Evolutionary conservation across 2,888 invertebrate genomes (phyloP), one percentile per base, ranked within the genome.

Genomic region (Antitype chi): DNA sequence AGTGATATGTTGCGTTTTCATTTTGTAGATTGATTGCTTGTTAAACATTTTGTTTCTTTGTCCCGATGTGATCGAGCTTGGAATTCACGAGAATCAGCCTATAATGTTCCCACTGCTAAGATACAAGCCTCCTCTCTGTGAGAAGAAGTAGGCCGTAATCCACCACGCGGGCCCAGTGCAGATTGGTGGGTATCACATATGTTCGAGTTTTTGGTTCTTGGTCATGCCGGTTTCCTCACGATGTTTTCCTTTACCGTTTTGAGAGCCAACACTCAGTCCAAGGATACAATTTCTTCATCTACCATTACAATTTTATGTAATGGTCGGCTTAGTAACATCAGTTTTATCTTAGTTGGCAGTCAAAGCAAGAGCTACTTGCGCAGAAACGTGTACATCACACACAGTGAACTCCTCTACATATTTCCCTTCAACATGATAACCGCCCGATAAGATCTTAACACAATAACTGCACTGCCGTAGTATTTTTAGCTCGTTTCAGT

Each of bases 401-500:
- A 28, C 62, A 72, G 59, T 43, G 53, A 70, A 75, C 80, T 64
- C 17, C 23, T 25, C 70, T 17, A 66, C 59, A 47, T 17, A 72
- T 69, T 79, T 69, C 62, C 23, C 62, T 60, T 63, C 67, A 62
- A 57, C 25, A 70, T 49, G 76, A 76, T 72, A 82, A 72, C 80
- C n/a, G 43, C 2, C 15, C 28, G 71, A 73, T 82, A 84, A 69
- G 71, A 71, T 76, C 28, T 69, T n/a, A 66, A 74, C 60, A 72
- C 52, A 72, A 84, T 63, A 84, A 70, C 60, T 53, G 53, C 60
- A 38, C 59, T 70, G 38, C 32, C 11, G 67, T 53, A 38, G 59
- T 84, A 85, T 81, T 78, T 78, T 73, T 76, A 78, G 70, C 79
- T 66, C 52, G 53, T 38, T 70, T 68, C 32, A 38, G 82, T 78